Percentiles rank a stretch among this genome's conserved stretches.
phyloP scores from a whole-genome alignment of 2,113 vertebrate species.

The Mormoops blainvillei region DNA sequence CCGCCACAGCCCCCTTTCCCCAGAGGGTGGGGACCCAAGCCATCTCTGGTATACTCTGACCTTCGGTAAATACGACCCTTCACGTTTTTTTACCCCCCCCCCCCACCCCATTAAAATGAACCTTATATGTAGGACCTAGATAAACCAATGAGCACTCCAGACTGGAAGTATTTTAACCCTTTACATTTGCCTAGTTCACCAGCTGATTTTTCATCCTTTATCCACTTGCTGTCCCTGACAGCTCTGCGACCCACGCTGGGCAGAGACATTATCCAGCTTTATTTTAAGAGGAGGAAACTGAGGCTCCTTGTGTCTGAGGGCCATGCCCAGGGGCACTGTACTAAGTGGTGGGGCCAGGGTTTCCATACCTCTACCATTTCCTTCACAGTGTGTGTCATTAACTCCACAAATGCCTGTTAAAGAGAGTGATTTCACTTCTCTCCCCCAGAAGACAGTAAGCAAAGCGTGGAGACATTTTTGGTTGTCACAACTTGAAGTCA shows the following conservation, averaged over 20 bases:
- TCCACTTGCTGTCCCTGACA: background rate
- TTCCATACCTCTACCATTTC: background rate
- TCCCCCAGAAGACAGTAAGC: background rate
- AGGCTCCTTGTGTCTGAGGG: background rate
- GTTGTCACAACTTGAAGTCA: background rate
- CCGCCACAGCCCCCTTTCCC: background rate
- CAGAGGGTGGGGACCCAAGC: background rate
- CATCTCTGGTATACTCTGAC: background rate
- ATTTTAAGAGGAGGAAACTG: background rate
- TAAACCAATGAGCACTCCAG: background rate
- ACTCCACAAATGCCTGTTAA: background rate
- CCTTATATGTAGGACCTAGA: background rate
- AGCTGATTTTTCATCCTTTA: background rate
- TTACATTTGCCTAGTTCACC: background rate
- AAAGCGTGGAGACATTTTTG: background rate
- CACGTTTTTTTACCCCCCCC: background rate
- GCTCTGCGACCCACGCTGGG: background rate
- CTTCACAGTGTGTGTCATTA: background rate
- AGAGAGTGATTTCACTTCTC: background rate
- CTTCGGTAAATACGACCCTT: background rate
- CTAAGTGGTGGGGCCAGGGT: background rate
- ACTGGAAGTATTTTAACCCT: background rate
- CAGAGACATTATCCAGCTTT: background rate
- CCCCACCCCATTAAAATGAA: background rate
- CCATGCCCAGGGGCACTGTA: background rate